Evolutionary conservation across 2,888 invertebrate species (phyloP).

Genomic region (Meta bourneti): DNA sequence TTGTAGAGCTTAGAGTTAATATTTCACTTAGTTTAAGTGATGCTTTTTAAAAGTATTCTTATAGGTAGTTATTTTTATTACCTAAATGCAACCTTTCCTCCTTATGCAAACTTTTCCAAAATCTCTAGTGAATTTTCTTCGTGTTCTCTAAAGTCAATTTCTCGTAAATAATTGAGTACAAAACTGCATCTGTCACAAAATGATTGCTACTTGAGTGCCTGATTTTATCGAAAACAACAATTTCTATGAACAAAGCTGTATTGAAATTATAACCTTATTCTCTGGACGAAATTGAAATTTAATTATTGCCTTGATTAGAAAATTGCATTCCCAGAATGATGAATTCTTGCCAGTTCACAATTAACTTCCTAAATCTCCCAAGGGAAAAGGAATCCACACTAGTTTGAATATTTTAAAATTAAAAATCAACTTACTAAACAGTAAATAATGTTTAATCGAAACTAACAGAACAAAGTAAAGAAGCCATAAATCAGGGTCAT

Average conservation of each 20-base stretch:
- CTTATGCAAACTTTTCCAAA: neutral
- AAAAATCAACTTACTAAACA: neutral
- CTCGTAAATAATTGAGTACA: neutral
- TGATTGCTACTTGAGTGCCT: constrained; percentile 27
- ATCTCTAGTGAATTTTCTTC: neutral
- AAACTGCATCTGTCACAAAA: neutral
- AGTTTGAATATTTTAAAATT: too few relatives aligned
- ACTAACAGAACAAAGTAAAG: neutral
- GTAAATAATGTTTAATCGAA: neutral
- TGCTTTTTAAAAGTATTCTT: neutral
- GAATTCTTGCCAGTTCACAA: too few relatives aligned
- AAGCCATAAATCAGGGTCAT: too few relatives aligned
- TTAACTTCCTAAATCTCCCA: neutral
- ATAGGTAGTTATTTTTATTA: neutral
- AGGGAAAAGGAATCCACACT: neutral
- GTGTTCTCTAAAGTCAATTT: neutral
- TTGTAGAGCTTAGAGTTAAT: constrained; percentile 39
- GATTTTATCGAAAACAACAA: neutral
- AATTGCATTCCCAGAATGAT: neutral
- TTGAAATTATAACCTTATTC: neutral
- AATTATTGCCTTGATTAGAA: neutral
- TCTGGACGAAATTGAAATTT: neutral
- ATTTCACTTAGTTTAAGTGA: constrained; percentile 17
- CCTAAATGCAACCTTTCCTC: neutral
- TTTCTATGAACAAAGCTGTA: neutral